These are phyloP conservation scores for Stenodera caucasica DNA, from an alignment of 2,888 invertebrate genomes.

Conservation along the genomic window DNA sequence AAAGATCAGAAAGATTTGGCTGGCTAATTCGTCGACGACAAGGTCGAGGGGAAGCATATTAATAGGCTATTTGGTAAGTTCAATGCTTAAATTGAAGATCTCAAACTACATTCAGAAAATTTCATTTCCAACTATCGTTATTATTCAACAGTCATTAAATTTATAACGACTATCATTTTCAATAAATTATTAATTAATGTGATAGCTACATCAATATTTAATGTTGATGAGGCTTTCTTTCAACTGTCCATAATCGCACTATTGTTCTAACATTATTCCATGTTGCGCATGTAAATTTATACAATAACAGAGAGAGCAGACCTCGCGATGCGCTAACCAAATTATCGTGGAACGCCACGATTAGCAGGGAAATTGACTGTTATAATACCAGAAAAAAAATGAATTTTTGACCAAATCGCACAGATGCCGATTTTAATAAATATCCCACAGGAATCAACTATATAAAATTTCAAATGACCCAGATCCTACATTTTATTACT, in stretches of 20 bases:
- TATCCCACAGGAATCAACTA: constrained; percentile 20
- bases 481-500: background rate
- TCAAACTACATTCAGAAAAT: background rate
- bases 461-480: too few species aligned
- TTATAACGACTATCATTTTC: background rate
- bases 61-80: background rate
- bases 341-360: constrained; percentile 46
- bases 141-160: too few species aligned
- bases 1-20: background rate
- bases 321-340: constrained; percentile 43
- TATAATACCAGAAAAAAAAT: constrained; percentile 47
- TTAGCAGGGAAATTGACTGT: constrained; percentile 51
- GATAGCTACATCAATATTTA: background rate
- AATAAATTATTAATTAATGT: background rate
- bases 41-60: background rate
- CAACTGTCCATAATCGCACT: background rate
- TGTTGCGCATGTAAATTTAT: constrained; percentile 42
- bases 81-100: background rate
- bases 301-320: constrained; percentile 46
- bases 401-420: constrained; percentile 40
- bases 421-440: constrained; percentile 39
- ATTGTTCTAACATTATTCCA: background rate
- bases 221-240: background rate
- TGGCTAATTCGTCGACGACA: background rate
- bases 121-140: too few species aligned